Percentiles rank a stretch among this genome's conserved stretches.
Conservation (phyloP, 1,140 invertebrate species). For the Dinoponera quadriceps region DNA sequence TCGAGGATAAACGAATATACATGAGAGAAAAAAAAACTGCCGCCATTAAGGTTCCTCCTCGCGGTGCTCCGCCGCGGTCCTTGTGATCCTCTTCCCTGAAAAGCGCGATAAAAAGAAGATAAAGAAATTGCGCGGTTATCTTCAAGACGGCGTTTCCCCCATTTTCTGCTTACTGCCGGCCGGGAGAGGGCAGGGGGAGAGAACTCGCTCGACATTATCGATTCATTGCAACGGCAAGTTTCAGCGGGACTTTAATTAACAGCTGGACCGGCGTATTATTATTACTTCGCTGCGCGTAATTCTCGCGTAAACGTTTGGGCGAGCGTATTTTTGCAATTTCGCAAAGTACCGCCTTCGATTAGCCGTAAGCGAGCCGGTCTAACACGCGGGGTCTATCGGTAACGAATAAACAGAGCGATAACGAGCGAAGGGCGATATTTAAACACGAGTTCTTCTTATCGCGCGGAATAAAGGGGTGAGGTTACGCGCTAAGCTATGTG, state of each 20-base stretch:
- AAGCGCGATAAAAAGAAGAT: constrained; percentile 16
- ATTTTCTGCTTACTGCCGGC: constrained; percentile 32
- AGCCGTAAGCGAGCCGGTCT: neutral
- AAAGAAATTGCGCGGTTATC: constrained; percentile 27
- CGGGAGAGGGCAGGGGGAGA: neutral
- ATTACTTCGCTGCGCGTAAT: neutral
- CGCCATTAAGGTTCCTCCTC: constrained; percentile 26
- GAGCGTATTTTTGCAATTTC: neutral
- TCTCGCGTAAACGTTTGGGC: neutral
- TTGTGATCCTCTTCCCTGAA: constrained; percentile 45
- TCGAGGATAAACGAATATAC: constrained; percentile 35
- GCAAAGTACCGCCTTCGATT: neutral
- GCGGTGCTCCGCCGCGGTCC: neutral
- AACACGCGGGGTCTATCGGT: too few relatives aligned
- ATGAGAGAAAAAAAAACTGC: constrained; percentile 9
- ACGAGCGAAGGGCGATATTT: too few relatives aligned
- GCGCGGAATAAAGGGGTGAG: too few relatives aligned
- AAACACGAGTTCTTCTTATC: too few relatives aligned
- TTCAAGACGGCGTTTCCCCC: constrained; percentile 1
- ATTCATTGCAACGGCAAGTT: constrained; percentile 31
- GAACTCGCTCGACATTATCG: neutral
- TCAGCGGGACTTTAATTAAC: constrained; percentile 6
- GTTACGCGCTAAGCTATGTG: too few relatives aligned
- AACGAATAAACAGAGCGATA: too few relatives aligned
- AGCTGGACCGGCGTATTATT: neutral